These are phyloP conservation scores for Abscondita cerata DNA, from an alignment of 2,888 invertebrate species.

Conservation along the genomic window DNA sequence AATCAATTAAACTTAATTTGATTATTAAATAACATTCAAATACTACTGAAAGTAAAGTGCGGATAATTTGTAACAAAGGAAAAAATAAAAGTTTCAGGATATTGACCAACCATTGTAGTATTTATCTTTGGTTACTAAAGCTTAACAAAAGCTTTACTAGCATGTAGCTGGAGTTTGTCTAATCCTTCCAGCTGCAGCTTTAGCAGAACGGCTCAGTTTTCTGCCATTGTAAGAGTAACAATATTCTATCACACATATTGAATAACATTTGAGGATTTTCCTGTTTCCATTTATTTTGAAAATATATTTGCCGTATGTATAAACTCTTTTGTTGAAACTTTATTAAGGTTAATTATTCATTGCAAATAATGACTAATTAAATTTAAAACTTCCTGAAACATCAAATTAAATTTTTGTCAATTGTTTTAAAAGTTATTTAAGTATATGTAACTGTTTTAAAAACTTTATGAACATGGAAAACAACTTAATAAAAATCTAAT, in stretches of 20 bases:
- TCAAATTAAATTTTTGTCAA: too few relatives aligned
- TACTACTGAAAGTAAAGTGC: slow-evolving; percentile 16
- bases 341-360: slow-evolving; percentile 1
- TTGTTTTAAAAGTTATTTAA: too few relatives aligned
- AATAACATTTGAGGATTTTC: slow-evolving; percentile 32
- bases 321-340: slow-evolving; percentile 9
- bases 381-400: neutral
- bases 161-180: slow-evolving; percentile 38
- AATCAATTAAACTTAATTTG: too few relatives aligned
- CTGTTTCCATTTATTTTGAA: slow-evolving; percentile 19
- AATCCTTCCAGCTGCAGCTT: slow-evolving; percentile 43
- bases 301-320: slow-evolving; percentile 6
- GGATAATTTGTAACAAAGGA: neutral
- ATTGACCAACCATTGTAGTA: slow-evolving; percentile 35
- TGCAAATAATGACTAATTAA: neutral
- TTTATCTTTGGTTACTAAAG: slow-evolving; percentile 36
- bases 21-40: too few relatives aligned
- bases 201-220: slow-evolving; percentile 43
- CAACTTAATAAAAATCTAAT: too few relatives aligned
- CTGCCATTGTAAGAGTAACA: slow-evolving; percentile 44
- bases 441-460: too few relatives aligned
- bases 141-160: slow-evolving; percentile 29
- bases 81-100: slow-evolving; percentile 27
- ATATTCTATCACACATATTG: slow-evolving; percentile 37
- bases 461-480: too few relatives aligned